Percentiles rank a stretch among this genome's conserved stretches.
Conservation (phyloP, 2,113 vertebrate species). For the Fregata magnificens region DNA sequence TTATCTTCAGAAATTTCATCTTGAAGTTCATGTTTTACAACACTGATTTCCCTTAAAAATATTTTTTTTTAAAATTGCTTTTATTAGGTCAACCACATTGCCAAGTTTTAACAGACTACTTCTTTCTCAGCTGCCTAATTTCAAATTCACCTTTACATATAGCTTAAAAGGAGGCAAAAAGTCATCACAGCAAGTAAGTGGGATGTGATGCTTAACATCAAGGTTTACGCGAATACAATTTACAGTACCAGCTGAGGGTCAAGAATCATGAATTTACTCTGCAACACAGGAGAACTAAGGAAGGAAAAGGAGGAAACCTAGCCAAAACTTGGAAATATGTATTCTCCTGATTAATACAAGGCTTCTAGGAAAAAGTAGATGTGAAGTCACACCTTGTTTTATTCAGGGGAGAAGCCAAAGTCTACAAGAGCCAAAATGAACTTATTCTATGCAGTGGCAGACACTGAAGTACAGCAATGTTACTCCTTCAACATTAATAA, state of each 20-base stretch:
- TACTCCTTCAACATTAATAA: slow-evolving; percentile 54
- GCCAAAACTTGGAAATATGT: background rate
- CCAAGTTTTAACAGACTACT: background rate
- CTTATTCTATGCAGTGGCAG: background rate
- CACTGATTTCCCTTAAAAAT: background rate
- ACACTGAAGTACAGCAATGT: slow-evolving; percentile 12
- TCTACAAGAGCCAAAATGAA: background rate
- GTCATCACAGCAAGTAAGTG: background rate
- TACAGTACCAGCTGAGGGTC: background rate
- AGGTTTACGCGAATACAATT: background rate
- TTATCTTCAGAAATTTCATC: background rate
- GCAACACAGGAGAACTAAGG: background rate
- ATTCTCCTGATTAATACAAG: background rate
- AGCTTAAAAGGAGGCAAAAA: slow-evolving; percentile 26
- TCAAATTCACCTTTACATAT: slow-evolving; percentile 27
- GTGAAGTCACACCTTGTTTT: slow-evolving; percentile 1
- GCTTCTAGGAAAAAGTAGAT: slow-evolving; percentile 25
- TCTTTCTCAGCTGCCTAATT: slow-evolving; percentile 19
- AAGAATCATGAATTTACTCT: background rate
- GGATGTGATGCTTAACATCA: slow-evolving; percentile 30
- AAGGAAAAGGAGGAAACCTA: background rate
- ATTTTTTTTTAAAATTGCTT: background rate
- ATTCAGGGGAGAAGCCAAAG: background rate
- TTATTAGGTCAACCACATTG: background rate
- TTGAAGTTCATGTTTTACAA: background rate